Conservation (phyloP, 1,140 invertebrate genomes). For the Pararge aegeria region DNA sequence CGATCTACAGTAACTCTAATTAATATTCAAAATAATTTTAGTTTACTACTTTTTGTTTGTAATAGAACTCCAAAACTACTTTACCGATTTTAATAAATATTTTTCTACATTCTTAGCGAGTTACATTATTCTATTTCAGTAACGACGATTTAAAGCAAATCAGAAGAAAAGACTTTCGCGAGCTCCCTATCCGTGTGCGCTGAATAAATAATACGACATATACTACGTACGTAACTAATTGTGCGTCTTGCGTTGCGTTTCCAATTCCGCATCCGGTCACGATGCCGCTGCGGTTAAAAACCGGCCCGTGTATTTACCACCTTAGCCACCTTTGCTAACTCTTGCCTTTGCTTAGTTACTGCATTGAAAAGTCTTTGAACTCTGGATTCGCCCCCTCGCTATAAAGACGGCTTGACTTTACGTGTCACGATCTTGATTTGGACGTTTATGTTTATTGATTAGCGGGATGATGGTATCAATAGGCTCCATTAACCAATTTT, state of each 20-base stretch:
- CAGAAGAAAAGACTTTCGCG: too few species aligned
- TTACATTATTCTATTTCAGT: too few species aligned
- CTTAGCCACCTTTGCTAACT: constrained; percentile 18
- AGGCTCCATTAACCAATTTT: constrained; percentile 70
- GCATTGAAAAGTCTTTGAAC: constrained; percentile 68
- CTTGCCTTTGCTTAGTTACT: constrained; percentile 41
- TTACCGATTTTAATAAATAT: too few species aligned
- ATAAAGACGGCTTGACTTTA: constrained; percentile 52
- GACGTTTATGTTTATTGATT: constrained; percentile 72
- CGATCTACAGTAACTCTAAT: too few species aligned
- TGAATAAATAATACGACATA: too few species aligned
- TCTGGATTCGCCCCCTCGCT: constrained; percentile 40
- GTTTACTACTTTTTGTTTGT: too few species aligned
- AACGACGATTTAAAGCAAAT: too few species aligned
- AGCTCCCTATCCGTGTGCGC: too few species aligned
- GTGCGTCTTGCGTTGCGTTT: neutral
- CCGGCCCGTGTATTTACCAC: neutral
- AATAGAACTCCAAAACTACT: neutral
- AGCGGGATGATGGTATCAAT: constrained; percentile 53
- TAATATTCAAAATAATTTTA: too few species aligned
- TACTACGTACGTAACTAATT: too few species aligned
- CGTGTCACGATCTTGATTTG: constrained; percentile 54
- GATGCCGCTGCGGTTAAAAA: neutral
- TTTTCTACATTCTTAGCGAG: too few species aligned
- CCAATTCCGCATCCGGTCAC: neutral